These are phyloP conservation scores for Watersipora subatra DNA, from an alignment of 1,140 invertebrate species.

Conservation along the genomic window DNA sequence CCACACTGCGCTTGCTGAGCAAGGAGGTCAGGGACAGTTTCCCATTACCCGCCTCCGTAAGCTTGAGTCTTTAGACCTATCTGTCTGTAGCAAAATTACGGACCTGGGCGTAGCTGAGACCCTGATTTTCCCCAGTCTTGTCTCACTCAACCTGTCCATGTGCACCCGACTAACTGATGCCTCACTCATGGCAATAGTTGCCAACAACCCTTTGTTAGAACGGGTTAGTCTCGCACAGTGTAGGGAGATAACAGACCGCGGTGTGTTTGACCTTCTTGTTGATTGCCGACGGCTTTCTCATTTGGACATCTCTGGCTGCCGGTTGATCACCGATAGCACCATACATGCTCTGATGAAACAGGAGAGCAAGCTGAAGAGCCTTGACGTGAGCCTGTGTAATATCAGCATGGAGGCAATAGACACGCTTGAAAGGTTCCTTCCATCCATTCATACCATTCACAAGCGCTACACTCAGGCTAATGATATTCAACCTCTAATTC, in stretches of 20 bases:
- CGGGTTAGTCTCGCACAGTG: conserved; percentile 52
- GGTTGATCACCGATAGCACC: conserved; percentile 47
- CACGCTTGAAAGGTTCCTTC: neutral
- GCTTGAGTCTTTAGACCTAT: neutral
- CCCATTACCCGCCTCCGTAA: neutral
- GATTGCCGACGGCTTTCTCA: conserved; percentile 48
- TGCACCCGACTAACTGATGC: conserved; percentile 58
- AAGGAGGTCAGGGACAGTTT: neutral
- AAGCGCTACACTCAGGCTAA: neutral
- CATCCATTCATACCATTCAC: neutral
- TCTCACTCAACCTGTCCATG: conserved; percentile 48
- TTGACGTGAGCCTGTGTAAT: neutral
- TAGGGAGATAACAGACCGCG: conserved; percentile 47
- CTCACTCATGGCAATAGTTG: conserved; percentile 49
- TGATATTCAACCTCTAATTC: no score
- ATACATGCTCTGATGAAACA: neutral
- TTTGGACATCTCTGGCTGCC: conserved; percentile 53
- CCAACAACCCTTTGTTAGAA: conserved; percentile 55
- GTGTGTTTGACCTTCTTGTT: conserved; percentile 46
- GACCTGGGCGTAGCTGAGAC: neutral
- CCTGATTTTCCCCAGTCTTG: conserved; percentile 32
- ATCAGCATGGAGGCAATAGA: neutral
- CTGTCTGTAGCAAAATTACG: neutral
- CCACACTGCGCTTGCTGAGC: neutral
- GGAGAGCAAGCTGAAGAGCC: neutral